Conservation (phyloP, 2,888 invertebrate species). For the Mesoligia furuncula region DNA sequence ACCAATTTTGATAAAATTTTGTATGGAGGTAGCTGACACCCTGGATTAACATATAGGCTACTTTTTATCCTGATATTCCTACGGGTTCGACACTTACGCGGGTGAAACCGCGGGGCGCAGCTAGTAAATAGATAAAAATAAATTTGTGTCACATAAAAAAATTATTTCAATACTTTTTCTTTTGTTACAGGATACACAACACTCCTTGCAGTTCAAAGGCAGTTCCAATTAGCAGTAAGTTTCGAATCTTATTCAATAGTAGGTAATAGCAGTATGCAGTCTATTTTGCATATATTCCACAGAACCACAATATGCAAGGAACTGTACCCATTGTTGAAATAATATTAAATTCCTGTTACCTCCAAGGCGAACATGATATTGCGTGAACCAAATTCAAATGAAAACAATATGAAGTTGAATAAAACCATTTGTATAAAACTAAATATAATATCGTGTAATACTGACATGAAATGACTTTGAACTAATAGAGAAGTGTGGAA, state of each 20-base stretch:
- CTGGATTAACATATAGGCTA: too few relatives aligned
- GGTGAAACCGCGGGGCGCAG: too few relatives aligned
- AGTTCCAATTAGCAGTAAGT: conserved; percentile 42
- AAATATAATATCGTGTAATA: neutral
- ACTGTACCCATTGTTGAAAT: conserved; percentile 19
- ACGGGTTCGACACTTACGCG: too few relatives aligned
- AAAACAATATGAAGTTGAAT: neutral
- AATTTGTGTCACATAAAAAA: too few relatives aligned
- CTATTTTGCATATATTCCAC: neutral
- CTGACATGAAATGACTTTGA: neutral
- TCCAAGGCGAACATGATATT: neutral
- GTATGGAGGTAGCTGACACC: too few relatives aligned
- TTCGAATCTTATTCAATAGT: conserved; percentile 19
- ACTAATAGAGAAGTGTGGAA: too few relatives aligned
- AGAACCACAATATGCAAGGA: conserved; percentile 1
- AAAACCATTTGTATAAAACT: neutral
- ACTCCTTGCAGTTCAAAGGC: conserved; percentile 14
- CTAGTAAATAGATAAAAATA: too few relatives aligned
- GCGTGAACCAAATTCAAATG: conserved; percentile 5
- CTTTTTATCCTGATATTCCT: too few relatives aligned
- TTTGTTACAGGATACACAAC: conserved; percentile 34
- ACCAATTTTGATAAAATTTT: too few relatives aligned
- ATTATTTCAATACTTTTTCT: neutral
- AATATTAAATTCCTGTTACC: conserved; percentile 17
- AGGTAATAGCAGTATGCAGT: conserved; percentile 14